Evolutionary conservation across 2,113 vertebrate genomes (phyloP).

Genomic region (Nycticebus coucang): DNA sequence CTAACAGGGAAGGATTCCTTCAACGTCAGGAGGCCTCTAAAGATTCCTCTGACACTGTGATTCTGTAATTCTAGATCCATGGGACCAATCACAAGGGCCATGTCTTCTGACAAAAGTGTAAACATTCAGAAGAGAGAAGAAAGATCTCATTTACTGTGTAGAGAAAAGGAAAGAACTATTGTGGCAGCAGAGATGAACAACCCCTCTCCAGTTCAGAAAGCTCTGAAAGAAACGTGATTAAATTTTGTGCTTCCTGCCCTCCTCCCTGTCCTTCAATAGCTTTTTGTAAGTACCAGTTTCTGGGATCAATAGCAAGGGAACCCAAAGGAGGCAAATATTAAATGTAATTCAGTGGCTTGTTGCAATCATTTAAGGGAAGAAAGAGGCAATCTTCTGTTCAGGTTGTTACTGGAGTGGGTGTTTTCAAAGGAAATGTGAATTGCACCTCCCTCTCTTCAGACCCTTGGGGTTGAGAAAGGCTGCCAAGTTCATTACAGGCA

Average conservation of each 20-base stretch:
- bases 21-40: not conserved
- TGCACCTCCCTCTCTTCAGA: not conserved
- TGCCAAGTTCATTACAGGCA: not conserved
- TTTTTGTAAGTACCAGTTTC: slow-evolving; percentile 42
- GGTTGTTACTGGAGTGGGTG: not conserved
- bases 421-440: not conserved
- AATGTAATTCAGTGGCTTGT: slow-evolving; percentile 10
- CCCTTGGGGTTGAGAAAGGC: not conserved
- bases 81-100: not conserved
- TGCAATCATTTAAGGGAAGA: not conserved
- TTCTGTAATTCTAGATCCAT: slow-evolving; percentile 35
- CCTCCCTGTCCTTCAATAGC: not conserved
- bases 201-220: slow-evolving; percentile 56
- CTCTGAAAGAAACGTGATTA: slow-evolving; percentile 65
- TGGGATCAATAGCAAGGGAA: slow-evolving; percentile 68
- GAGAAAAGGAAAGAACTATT: slow-evolving; percentile 32
- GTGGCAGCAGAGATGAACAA: slow-evolving; percentile 47
- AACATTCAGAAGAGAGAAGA: not conserved
- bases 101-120: slow-evolving; percentile 52
- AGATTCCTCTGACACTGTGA: not conserved
- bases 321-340: slow-evolving; percentile 58
- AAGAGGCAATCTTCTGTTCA: not conserved
- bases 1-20: not conserved
- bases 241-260: slow-evolving; percentile 53
- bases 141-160: slow-evolving; percentile 52